phyloP scores from a whole-genome alignment of 2,113 vertebrate species.

The Dissostichus mawsoni region DNA sequence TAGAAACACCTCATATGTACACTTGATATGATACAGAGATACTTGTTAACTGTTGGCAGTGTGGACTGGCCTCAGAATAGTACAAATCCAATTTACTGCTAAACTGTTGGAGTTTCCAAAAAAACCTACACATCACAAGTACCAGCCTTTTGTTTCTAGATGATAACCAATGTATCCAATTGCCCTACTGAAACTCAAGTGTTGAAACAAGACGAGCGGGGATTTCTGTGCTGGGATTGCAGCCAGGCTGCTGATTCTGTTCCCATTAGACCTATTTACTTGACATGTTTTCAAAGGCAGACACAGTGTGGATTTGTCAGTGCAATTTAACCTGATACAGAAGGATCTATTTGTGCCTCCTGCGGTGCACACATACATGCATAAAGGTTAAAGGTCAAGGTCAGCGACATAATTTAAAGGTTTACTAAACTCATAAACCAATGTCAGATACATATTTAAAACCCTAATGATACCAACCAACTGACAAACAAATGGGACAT shows the following conservation, averaged over 20 bases:
- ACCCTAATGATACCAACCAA: not conserved
- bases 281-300: not conserved
- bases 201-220: not conserved
- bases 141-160: not conserved
- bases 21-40: not conserved
- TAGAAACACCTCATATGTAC: not conserved
- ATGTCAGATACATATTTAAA: not conserved
- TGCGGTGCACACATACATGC: not conserved
- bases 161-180: not conserved
- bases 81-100: not conserved
- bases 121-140: not conserved
- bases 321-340: not conserved
- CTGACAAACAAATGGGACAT: not conserved
- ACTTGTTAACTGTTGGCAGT: not conserved
- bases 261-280: not conserved
- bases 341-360: not conserved
- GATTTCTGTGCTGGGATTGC: not conserved
- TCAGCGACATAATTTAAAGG: not conserved
- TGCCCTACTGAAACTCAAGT: not conserved
- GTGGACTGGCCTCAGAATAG: not conserved
- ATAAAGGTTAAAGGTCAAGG: not conserved
- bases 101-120: not conserved
- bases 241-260: slow-evolving; percentile 5
- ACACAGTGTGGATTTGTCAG: not conserved
- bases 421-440: not conserved